Percentiles rank a stretch among this genome's conserved stretches.
phyloP scores from a whole-genome alignment of 2,888 invertebrate genomes.

The Andrena trimmerana region DNA sequence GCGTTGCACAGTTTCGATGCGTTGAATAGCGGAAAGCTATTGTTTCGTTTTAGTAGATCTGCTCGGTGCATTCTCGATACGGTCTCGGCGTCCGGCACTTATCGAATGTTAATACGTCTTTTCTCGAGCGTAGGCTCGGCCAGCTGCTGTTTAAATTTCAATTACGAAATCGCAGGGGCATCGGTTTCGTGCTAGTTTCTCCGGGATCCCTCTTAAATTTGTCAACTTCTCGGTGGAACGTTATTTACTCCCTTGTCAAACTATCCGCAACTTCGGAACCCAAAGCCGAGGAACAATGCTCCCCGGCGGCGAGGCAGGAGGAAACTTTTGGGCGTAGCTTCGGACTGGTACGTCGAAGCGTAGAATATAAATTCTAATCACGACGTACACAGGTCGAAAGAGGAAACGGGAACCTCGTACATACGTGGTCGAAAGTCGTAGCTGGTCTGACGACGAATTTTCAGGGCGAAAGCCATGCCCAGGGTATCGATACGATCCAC shows the following conservation, averaged over 20 bases:
- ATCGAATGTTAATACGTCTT: slow-evolving; percentile 31
- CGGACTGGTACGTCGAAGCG: background rate
- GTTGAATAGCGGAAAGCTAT: slow-evolving; percentile 23
- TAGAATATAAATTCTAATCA: slow-evolving; percentile 48
- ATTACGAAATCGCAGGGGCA: background rate
- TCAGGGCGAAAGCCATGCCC: background rate
- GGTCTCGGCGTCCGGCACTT: slow-evolving; percentile 22
- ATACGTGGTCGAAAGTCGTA: slow-evolving; percentile 8
- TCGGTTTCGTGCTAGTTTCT: background rate
- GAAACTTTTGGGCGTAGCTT: slow-evolving; percentile 22
- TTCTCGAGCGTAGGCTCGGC: background rate
- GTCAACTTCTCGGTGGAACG: background rate
- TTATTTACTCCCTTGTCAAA: background rate
- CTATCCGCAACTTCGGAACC: background rate
- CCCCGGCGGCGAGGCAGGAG: background rate
- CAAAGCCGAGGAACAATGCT: background rate
- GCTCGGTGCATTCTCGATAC: slow-evolving; percentile 38
- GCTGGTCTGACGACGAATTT: slow-evolving; percentile 14
- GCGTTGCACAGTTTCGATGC: slow-evolving; percentile 19
- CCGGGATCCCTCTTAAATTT: background rate
- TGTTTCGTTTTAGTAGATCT: slow-evolving; percentile 36
- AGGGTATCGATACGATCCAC: slow-evolving; percentile 1
- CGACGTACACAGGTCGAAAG: slow-evolving; percentile 2
- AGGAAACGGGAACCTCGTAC: slow-evolving; percentile 15
- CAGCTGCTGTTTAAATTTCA: background rate